A percentile compares a stretch with the other conserved stretches of the same genome.
phyloP scores from a whole-genome alignment of 2,113 vertebrate genomes.

The Ictidomys tridecemlineatus region DNA sequence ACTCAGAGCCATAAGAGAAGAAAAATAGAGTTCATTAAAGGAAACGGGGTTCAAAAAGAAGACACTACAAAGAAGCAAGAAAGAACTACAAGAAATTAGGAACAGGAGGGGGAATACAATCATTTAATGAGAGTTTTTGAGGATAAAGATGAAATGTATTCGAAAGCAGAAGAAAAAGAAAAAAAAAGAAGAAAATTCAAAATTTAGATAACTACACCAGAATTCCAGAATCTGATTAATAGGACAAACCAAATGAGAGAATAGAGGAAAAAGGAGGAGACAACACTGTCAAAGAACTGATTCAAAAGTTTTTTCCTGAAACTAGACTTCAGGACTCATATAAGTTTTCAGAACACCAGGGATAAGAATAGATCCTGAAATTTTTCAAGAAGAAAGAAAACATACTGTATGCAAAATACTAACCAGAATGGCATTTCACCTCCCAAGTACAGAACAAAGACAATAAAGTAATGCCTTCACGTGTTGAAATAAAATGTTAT shows the following conservation, averaged over 20 bases:
- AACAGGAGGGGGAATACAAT: not conserved
- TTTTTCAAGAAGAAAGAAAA: slow-evolving; percentile 11
- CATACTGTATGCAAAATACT: slow-evolving; percentile 4
- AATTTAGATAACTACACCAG: not conserved
- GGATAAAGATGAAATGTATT: not conserved
- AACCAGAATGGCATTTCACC: slow-evolving; percentile 7
- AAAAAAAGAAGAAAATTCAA: not conserved
- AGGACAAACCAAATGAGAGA: not conserved
- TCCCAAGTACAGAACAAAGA: not conserved
- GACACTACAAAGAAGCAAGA: not conserved
- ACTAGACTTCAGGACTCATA: not conserved
- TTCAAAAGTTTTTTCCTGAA: slow-evolving; percentile 5
- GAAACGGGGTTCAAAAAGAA: not conserved
- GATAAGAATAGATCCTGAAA: slow-evolving; percentile 23
- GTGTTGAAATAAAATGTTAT: slow-evolving; percentile 37
- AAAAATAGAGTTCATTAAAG: not conserved
- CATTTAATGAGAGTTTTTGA: not conserved
- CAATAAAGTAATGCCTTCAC: not conserved
- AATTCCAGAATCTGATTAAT: not conserved
- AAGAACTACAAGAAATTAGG: not conserved
- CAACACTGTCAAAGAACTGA: not conserved
- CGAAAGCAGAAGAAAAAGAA: slow-evolving; percentile 37
- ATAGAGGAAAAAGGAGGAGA: not conserved
- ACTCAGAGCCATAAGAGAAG: not conserved
- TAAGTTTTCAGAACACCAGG: not conserved